Base-by-base conservation (phyloP, 2,113 vertebrate genomes). In the Mustela nigripes region DNA sequence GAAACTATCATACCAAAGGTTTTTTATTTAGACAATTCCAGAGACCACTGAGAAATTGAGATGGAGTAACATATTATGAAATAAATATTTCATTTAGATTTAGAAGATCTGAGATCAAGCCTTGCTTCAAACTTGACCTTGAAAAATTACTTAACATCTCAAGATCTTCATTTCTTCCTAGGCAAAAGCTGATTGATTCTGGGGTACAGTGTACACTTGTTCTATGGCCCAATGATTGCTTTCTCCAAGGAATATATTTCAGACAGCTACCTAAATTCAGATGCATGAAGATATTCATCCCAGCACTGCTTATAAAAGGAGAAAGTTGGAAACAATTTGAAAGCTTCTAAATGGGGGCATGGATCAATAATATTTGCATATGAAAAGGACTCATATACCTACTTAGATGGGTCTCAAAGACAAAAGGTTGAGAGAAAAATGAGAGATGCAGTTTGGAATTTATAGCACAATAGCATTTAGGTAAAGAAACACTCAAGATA, bases 381-480 rank as follows among this genome's bases (percentile, higher is more conserved):
- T 48, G 42, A 96, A 92, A 90, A 33, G 93, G 67, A 50, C 14
- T 7, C 69, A 69, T 16, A 60, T 90, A 62, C 45, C 69, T 85
- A 96, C 50, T 97, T 85, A 67, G 39, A 67, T 28, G 79, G 48
- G n/a, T 91, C 58, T 95, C 42, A 88, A 56, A 94, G 85, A 86
- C 42, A 94, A 88, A 90, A 96, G 28, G 12, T 90, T 78, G 69
- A 39, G 8, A 36, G 53, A 86, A 84, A 95, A 80, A 86, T 63
- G 33, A 94, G 95, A 92, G 31, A 85, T 21, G 3, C n/a, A 73
- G 33, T 78, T 88, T 94, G 78, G 31, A 90, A 94, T 97, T 93
- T 78, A 80, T 39, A 94, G 22, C 24, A 81, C 24, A 62, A 50
- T 11, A 94, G 31, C 60, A 80, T 74, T 91, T 94, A 87, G 53